Conservation (phyloP, 2,113 vertebrate species). For the Girardinichthys multiradiatus region DNA sequence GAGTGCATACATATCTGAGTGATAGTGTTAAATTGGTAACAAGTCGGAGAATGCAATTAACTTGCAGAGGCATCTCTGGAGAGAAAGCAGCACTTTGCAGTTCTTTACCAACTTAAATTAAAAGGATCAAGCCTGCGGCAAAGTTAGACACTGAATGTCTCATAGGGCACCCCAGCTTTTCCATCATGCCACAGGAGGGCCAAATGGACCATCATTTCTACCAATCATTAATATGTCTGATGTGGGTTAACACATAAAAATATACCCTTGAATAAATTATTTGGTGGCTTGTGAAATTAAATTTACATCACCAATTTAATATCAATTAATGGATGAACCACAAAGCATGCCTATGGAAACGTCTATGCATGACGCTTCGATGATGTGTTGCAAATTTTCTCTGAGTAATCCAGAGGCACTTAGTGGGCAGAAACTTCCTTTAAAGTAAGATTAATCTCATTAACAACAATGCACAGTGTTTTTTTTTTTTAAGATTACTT, state of each 20-base stretch:
- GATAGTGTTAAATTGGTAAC: slow-evolving; percentile 54
- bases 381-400: slow-evolving; percentile 18
- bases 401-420: slow-evolving; percentile 55
- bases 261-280: slow-evolving; percentile 20
- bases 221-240: slow-evolving; percentile 52
- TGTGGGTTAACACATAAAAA: slow-evolving; percentile 19
- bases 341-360: slow-evolving; percentile 16
- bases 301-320: neutral
- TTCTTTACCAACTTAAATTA: slow-evolving; percentile 74
- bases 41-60: slow-evolving; percentile 80
- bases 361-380: slow-evolving; percentile 11
- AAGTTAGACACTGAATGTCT: slow-evolving; percentile 64
- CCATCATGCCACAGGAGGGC: slow-evolving; percentile 59
- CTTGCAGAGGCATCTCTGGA: slow-evolving; percentile 70
- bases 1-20: slow-evolving; percentile 7
- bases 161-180: slow-evolving; percentile 50
- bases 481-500: slow-evolving; percentile 31
- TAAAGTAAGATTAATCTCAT: slow-evolving; percentile 66
- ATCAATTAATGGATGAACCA: neutral
- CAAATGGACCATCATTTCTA: slow-evolving; percentile 57
- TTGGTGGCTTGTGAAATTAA: neutral
- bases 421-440: slow-evolving; percentile 38
- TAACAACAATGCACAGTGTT: slow-evolving; percentile 59
- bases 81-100: slow-evolving; percentile 61
- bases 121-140: slow-evolving; percentile 70